These are phyloP conservation scores for Arothron firmamentum DNA, from an alignment of 2,113 vertebrate species.

Conservation along the genomic window DNA sequence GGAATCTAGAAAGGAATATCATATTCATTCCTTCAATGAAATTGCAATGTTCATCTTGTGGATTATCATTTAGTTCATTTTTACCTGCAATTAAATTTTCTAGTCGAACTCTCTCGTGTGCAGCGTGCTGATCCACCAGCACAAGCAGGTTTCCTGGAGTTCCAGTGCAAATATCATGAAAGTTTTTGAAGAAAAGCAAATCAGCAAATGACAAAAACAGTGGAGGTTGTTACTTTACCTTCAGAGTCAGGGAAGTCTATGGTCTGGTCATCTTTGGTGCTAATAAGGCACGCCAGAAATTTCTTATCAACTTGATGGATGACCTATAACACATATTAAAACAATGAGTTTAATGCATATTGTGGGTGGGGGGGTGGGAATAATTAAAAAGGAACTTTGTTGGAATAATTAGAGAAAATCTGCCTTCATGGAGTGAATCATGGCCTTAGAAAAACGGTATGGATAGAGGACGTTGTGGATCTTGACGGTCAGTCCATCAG, in stretches of 20 bases:
- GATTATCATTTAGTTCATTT: neutral
- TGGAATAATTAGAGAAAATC: neutral
- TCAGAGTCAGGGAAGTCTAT: constrained; percentile 33
- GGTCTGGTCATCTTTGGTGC: constrained; percentile 70
- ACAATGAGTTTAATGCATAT: neutral
- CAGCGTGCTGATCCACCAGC: constrained; percentile 95
- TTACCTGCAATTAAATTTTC: constrained; percentile 89
- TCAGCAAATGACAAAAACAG: neutral
- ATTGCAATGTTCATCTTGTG: neutral
- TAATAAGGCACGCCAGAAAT: constrained; percentile 95
- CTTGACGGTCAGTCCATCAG: constrained; percentile 86
- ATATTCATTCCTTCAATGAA: neutral
- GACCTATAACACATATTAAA: constrained; percentile 75
- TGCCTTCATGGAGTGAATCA: constrained; percentile 94
- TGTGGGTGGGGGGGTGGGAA: neutral
- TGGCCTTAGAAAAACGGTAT: constrained; percentile 94
- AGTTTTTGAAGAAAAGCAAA: neutral
- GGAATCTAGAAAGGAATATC: constrained; percentile 76
- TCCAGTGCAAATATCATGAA: constrained; percentile 3
- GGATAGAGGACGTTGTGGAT: constrained; percentile 93
- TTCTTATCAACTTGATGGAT: constrained; percentile 97
- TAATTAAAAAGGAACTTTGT: neutral
- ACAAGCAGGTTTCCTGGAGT: constrained; percentile 84
- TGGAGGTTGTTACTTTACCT: constrained; percentile 44
- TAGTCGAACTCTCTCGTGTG: constrained; percentile 90